These are phyloP conservation scores for Pissodes strobi DNA, from an alignment of 1,140 invertebrate genomes.

Conservation along the genomic window DNA sequence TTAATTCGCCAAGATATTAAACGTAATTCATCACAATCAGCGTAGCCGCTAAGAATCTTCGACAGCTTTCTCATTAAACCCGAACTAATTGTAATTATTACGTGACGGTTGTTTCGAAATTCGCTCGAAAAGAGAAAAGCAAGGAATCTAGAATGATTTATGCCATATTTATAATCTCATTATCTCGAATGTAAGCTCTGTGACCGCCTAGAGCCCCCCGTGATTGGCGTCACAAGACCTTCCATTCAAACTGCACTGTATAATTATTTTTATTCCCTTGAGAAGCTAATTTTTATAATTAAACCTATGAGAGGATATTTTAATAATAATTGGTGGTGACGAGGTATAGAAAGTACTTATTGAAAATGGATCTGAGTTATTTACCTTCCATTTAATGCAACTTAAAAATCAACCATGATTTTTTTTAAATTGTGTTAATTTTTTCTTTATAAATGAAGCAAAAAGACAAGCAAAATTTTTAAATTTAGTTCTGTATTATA, in stretches of 20 bases:
- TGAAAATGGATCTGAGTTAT: too few species aligned
- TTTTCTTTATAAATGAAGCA: too few species aligned
- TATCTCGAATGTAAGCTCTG: conserved; percentile 41
- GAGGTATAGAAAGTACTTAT: too few species aligned
- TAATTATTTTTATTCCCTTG: background rate
- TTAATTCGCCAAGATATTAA: conserved; percentile 21
- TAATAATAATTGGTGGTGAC: too few species aligned
- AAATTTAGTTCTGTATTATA: too few species aligned
- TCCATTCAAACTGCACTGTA: conserved; percentile 5
- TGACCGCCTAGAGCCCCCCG: conserved; percentile 40
- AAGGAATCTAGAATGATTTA: conserved; percentile 48
- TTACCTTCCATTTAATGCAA: too few species aligned
- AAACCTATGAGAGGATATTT: too few species aligned
- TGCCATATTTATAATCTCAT: conserved; percentile 55
- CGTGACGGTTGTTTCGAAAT: conserved; percentile 18
- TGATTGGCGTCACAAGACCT: conserved; percentile 37
- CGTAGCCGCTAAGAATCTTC: conserved; percentile 16
- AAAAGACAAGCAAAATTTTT: too few species aligned
- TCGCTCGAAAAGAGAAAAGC: conserved; percentile 18
- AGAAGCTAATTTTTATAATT: background rate
- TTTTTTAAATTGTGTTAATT: too few species aligned
- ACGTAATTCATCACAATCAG: conserved; percentile 19
- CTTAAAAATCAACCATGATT: too few species aligned
- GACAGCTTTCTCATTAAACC: conserved; percentile 30
- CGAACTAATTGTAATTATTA: conserved; percentile 33